Percentiles rank a stretch among this genome's conserved stretches.
Evolutionary conservation across 2,888 invertebrate species (phyloP).

Genomic region (Euphydryas editha): DNA sequence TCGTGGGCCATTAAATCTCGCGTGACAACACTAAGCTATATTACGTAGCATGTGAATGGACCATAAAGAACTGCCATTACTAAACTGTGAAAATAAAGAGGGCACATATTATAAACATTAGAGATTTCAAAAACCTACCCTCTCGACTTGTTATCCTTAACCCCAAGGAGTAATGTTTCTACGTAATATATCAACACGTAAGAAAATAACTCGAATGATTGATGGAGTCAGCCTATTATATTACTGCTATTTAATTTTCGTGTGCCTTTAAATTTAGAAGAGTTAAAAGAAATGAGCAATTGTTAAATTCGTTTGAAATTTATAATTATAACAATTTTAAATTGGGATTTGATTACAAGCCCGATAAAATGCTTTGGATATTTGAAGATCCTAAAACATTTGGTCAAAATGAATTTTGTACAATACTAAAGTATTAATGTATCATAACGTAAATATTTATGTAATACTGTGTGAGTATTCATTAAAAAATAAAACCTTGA

Average conservation of each 20-base stretch:
- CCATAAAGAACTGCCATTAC: constrained; percentile 22
- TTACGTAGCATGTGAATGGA: constrained; percentile 11
- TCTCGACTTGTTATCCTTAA: constrained; percentile 20
- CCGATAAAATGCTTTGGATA: too few relatives aligned
- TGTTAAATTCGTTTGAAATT: not conserved
- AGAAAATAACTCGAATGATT: constrained; percentile 16
- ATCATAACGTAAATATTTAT: too few relatives aligned
- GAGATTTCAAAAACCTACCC: constrained; percentile 20
- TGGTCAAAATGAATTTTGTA: too few relatives aligned
- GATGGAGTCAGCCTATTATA: constrained; percentile 14
- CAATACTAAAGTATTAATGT: too few relatives aligned
- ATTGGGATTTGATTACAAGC: not conserved
- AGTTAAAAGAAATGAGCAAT: constrained; percentile 5
- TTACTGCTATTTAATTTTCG: constrained; percentile 19
- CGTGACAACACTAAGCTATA: constrained; percentile 14
- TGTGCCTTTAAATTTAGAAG: not conserved
- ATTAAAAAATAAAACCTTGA: too few relatives aligned
- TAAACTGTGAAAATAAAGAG: constrained; percentile 22
- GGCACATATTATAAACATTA: constrained; percentile 20
- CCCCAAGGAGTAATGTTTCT: constrained; percentile 4
- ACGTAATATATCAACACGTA: constrained; percentile 9
- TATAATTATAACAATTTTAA: not conserved
- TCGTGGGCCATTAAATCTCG: constrained; percentile 17
- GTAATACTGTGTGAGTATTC: too few relatives aligned
- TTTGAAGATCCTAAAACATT: too few relatives aligned